phyloP scores from a whole-genome alignment of 2,113 vertebrate genomes.

The Hemiscyllium ocellatum region DNA sequence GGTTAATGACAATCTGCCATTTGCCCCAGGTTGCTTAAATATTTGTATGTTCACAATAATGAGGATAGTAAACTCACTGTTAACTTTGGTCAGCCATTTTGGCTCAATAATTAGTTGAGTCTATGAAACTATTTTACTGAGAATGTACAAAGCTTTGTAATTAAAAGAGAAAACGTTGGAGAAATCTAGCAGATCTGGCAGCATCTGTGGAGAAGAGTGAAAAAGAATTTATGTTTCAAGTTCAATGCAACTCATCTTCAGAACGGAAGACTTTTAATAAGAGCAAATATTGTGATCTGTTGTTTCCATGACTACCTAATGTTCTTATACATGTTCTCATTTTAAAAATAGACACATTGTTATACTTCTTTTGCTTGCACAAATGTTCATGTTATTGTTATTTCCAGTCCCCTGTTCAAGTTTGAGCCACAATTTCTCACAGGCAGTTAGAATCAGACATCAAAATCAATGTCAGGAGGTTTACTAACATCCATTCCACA shows the following conservation, averaged over 20 bases:
- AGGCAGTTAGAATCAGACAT: background rate
- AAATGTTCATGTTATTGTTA: background rate
- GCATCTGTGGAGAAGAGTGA: no score
- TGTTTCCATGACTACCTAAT: background rate
- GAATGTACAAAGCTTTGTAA: background rate
- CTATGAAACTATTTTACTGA: background rate
- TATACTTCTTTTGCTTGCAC: background rate
- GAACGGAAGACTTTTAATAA: background rate
- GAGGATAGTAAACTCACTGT: background rate
- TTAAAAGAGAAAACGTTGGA: no score
- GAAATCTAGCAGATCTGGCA: no score
- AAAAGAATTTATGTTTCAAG: no score
- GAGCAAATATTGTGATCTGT: background rate
- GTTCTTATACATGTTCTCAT: background rate
- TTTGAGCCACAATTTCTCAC: background rate
- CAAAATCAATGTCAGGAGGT: background rate
- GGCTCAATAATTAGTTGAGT: background rate
- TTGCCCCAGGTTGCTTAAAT: background rate
- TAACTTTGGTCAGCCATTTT: background rate
- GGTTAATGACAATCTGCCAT: background rate
- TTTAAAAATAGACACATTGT: background rate
- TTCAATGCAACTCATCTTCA: no score
- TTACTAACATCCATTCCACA: background rate
- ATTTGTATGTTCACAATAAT: background rate
- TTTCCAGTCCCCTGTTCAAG: background rate